Evolutionary conservation across 1,140 invertebrate genomes (phyloP).

Genomic region (Pomacea maculata): DNA sequence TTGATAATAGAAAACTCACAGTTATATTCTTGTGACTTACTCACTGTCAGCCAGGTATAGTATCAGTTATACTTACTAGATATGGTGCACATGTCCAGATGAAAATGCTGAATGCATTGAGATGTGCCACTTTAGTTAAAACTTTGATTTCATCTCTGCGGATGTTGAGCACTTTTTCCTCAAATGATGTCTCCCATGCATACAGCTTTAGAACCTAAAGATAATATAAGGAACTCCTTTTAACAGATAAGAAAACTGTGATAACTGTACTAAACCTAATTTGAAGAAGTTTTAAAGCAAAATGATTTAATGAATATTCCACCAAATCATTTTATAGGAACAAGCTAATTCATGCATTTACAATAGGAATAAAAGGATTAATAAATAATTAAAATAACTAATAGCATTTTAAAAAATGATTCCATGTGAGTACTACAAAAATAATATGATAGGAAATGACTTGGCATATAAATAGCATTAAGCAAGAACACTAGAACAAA

Average conservation of each 20-base stretch:
- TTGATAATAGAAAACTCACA: background rate
- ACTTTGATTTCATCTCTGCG: slow-evolving; percentile 63
- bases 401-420: too few species aligned
- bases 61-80: slow-evolving; percentile 65
- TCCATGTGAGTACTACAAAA: too few species aligned
- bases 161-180: slow-evolving; percentile 57
- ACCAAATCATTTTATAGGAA: background rate
- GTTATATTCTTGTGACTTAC: too few species aligned
- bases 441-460: too few species aligned
- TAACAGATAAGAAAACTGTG: background rate
- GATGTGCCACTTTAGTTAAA: slow-evolving; percentile 62
- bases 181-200: slow-evolving; percentile 62
- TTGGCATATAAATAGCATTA: too few species aligned
- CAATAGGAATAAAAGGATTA: too few species aligned
- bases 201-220: slow-evolving; percentile 52
- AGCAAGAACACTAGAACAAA: too few species aligned
- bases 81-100: slow-evolving; percentile 95
- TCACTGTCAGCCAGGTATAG: background rate
- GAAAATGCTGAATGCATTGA: slow-evolving; percentile 80
- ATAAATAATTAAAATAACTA: too few species aligned
- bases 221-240: background rate
- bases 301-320: background rate
- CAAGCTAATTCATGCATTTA: too few species aligned
- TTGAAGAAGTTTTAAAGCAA: background rate
- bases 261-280: background rate